Evolutionary conservation across 64 coral and sea anemone species (phyloP).

Genomic region (Pachyseris speciosa): DNA sequence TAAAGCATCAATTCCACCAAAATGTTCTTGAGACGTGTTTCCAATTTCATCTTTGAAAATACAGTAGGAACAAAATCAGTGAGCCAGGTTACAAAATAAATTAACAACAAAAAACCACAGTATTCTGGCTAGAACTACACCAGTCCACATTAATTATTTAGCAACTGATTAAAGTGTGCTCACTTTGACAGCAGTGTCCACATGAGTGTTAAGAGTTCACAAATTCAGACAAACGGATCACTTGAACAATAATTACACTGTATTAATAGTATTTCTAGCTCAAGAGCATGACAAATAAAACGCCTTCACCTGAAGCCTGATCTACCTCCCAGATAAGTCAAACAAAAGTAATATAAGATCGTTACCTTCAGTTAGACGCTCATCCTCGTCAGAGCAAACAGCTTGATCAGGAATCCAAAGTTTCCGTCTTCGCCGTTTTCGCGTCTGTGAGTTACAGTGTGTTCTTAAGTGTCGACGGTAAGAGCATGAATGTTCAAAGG

Average conservation of each 20-base stretch:
- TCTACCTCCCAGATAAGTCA: no score
- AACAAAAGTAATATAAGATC: neutral
- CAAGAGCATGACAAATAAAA: no score
- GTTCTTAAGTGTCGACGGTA: neutral
- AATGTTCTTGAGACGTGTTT: no score
- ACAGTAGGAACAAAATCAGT: neutral
- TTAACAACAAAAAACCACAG: neutral
- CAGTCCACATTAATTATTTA: neutral
- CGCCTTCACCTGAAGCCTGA: no score
- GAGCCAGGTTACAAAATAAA: neutral
- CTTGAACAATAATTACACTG: no score
- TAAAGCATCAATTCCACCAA: neutral
- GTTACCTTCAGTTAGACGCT: neutral
- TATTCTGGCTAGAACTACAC: neutral
- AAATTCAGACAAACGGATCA: no score
- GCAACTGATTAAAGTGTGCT: neutral
- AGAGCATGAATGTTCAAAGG: neutral
- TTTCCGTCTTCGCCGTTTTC: neutral
- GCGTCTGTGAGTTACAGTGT: neutral
- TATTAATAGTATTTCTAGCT: no score
- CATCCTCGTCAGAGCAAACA: neutral
- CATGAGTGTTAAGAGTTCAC: no score
- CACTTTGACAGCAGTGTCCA: neutral
- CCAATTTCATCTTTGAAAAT: no score
- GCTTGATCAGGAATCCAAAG: conserved; percentile 1